These are phyloP conservation scores for Triops cancriformis DNA, from an alignment of 1,140 invertebrate species.

Conservation along the genomic window DNA sequence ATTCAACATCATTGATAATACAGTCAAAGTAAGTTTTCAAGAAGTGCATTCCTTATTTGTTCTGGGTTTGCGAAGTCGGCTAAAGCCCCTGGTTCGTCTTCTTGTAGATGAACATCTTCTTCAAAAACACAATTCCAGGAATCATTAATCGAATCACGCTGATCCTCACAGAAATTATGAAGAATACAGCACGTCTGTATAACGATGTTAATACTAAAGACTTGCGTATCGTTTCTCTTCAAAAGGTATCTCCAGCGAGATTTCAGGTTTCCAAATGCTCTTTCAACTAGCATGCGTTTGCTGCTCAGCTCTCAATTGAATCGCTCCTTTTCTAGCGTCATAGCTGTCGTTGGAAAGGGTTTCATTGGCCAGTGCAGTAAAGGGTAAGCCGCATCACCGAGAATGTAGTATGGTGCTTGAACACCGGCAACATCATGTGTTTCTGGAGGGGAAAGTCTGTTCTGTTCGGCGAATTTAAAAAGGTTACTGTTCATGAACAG, in stretches of 20 bases:
- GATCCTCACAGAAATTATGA: background rate
- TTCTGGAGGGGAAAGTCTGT: background rate
- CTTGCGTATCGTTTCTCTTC: background rate
- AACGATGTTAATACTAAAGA: background rate
- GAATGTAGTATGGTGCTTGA: background rate
- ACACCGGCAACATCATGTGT: background rate
- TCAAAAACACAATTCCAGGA: background rate
- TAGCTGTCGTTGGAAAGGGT: background rate
- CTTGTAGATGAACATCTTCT: background rate
- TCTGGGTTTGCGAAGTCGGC: background rate
- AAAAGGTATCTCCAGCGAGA: background rate
- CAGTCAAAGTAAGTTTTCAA: background rate
- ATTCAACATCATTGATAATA: background rate
- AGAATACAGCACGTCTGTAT: background rate
- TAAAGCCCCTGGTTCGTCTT: background rate
- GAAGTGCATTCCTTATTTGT: background rate
- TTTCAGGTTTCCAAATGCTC: background rate
- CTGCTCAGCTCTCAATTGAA: background rate
- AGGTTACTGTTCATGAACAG: background rate
- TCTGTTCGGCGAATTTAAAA: background rate
- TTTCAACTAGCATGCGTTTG: no score
- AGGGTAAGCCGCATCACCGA: background rate
- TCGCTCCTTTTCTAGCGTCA: background rate
- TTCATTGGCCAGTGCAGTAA: background rate
- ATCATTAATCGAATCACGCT: background rate